phyloP scores from a whole-genome alignment of 2,113 vertebrate species.

The Aythya baeri region DNA sequence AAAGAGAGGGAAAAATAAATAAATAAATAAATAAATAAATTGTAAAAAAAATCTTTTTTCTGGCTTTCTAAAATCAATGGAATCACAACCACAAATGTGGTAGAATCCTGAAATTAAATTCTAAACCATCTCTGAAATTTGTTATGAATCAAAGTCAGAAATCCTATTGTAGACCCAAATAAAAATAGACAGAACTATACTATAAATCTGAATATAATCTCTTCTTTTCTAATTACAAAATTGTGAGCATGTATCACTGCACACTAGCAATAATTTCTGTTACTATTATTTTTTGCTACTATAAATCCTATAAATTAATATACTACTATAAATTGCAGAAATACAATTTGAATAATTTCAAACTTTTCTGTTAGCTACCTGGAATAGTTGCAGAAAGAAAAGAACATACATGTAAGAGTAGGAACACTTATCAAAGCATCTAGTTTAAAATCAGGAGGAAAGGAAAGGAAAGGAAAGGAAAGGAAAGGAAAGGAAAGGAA shows the following conservation, averaged over 20 bases:
- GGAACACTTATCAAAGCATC: background rate
- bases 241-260: background rate
- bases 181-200: background rate
- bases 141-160: background rate
- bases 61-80: background rate
- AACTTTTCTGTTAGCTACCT: background rate
- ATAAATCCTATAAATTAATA: background rate
- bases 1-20: background rate
- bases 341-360: background rate
- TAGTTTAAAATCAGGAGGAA: background rate
- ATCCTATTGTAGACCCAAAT: background rate
- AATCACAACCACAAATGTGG: background rate
- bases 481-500: too few species aligned
- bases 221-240: background rate
- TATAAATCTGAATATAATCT: background rate
- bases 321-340: background rate
- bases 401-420: background rate
- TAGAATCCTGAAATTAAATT: background rate
- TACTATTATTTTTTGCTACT: background rate
- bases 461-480: too few species aligned
- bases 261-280: background rate
- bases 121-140: background rate
- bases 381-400: background rate
- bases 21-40: background rate
- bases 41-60: background rate